phyloP scores from a whole-genome alignment of 2,888 invertebrate species.

The Limenitis camilla region DNA sequence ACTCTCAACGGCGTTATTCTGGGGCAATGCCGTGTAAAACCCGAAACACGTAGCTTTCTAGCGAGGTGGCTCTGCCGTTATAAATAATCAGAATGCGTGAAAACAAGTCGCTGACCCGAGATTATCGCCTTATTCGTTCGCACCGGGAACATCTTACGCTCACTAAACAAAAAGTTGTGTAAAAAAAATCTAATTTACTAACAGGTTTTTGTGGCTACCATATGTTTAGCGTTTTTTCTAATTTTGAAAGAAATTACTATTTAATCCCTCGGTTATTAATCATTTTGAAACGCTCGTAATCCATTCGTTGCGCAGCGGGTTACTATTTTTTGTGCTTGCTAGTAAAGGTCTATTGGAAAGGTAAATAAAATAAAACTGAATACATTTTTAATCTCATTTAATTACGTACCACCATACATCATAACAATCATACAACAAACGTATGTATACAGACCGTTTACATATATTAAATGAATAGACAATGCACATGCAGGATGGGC shows the following conservation, averaged over 20 bases:
- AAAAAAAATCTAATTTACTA: slow-evolving; percentile 5
- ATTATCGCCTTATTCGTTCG: slow-evolving; percentile 32
- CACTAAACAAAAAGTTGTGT: neutral
- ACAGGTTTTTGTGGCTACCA: slow-evolving; percentile 4
- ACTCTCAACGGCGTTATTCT: slow-evolving; percentile 64
- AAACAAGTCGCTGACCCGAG: slow-evolving; percentile 59
- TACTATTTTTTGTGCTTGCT: slow-evolving; percentile 2
- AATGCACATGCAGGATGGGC: slow-evolving; percentile 23
- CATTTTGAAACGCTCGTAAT: slow-evolving; percentile 5
- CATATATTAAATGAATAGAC: slow-evolving; percentile 28
- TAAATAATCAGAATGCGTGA: slow-evolving; percentile 63
- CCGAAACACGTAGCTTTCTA: slow-evolving; percentile 63
- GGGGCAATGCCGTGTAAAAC: slow-evolving; percentile 64
- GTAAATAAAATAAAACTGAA: slow-evolving; percentile 7
- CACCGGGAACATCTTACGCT: slow-evolving; percentile 12
- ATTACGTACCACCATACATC: slow-evolving; percentile 54
- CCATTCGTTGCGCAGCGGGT: slow-evolving; percentile 2
- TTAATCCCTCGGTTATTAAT: slow-evolving; percentile 10
- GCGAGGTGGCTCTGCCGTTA: slow-evolving; percentile 58
- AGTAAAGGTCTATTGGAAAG: neutral
- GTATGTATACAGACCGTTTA: slow-evolving; percentile 30
- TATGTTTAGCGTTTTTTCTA: slow-evolving; percentile 9
- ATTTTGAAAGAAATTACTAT: slow-evolving; percentile 8
- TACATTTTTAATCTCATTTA: slow-evolving; percentile 47
- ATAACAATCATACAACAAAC: slow-evolving; percentile 56